Conservation (phyloP, 2,888 invertebrate genomes). For the Diaphora mendica region DNA sequence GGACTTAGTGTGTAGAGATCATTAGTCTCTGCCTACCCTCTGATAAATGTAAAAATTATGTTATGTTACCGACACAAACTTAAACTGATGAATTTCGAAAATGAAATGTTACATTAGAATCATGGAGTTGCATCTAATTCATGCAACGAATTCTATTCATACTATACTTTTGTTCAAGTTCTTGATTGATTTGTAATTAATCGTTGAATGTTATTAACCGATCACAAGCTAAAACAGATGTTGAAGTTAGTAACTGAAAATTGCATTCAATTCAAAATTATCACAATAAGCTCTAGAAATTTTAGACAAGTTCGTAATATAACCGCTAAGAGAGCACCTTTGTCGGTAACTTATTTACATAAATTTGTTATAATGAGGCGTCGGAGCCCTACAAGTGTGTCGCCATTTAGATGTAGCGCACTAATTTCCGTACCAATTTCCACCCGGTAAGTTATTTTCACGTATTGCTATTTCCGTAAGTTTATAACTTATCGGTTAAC, state of each 20-base stretch:
- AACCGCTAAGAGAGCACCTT: background rate
- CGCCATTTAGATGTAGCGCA: slow-evolving; percentile 32
- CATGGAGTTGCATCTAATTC: background rate
- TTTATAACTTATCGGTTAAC: slow-evolving; percentile 41
- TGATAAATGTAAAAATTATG: too few species aligned
- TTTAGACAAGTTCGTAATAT: background rate
- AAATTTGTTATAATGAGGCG: slow-evolving; percentile 16
- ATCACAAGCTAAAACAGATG: too few species aligned
- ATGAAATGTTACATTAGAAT: background rate
- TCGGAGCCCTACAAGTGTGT: slow-evolving; percentile 8
- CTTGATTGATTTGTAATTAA: too few species aligned
- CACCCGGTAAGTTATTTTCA: slow-evolving; percentile 39
- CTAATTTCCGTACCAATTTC: slow-evolving; percentile 53
- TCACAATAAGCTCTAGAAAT: background rate
- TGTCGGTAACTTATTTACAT: slow-evolving; percentile 5
- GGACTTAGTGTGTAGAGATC: too few species aligned
- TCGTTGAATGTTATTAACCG: background rate
- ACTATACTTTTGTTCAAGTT: too few species aligned
- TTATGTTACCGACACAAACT: too few species aligned
- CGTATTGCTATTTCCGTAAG: slow-evolving; percentile 48
- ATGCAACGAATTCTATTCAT: background rate
- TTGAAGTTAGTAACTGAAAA: too few species aligned
- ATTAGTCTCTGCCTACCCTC: too few species aligned
- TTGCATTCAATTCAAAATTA: too few species aligned
- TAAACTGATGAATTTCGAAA: background rate